Evolutionary conservation across 2,113 vertebrate species (phyloP), one percentile per base, ranked within the genome.

Genomic region (Abramis brama): DNA sequence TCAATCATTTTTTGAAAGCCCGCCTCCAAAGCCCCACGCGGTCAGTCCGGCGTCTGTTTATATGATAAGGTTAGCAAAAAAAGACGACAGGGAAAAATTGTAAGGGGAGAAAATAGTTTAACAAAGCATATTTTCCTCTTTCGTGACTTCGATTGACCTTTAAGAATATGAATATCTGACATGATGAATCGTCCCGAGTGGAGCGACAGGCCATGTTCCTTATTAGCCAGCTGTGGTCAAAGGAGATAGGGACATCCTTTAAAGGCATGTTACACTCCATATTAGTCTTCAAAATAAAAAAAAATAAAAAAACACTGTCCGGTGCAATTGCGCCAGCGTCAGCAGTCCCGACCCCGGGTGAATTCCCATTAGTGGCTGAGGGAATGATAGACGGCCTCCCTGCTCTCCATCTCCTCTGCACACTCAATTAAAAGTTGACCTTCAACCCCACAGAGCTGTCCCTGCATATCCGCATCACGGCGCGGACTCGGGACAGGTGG

Each of bases 371-470:
- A 92, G 91, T 75, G 68, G 79, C 87, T 86, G 74, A 87, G 82
- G 80, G 89, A 88, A 89, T 89, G 90, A 90, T 91, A 90, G 94
- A 91, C 92, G 87, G 76, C 89, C 86, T 77, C 76, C 85, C 87
- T 82, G 86, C 86, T 83, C 85, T 92, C 89, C 79, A 87, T 84
- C 81, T 88, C 87, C 87, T 90, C 86, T 79, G 88, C 77, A 91
- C 92, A 93, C 92, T 94, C 94, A 93, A 95, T 95, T 95, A 94
- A 94, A 93, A 91, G 88, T 78, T 93, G 92, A 94, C 80, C 88
- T 91, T 87, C 84, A 87, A 89, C 89, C 89, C 88, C 52, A 25
- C 25, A 76, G 85, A 83, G 60, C 90, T 89, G 84, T 87, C 86
- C 85, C 70, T 39, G 70, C 19, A 19, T 73, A 80, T 87, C 85